phyloP scores from a whole-genome alignment of 2,797 vertebrate species.

The Poecilia gillii region DNA sequence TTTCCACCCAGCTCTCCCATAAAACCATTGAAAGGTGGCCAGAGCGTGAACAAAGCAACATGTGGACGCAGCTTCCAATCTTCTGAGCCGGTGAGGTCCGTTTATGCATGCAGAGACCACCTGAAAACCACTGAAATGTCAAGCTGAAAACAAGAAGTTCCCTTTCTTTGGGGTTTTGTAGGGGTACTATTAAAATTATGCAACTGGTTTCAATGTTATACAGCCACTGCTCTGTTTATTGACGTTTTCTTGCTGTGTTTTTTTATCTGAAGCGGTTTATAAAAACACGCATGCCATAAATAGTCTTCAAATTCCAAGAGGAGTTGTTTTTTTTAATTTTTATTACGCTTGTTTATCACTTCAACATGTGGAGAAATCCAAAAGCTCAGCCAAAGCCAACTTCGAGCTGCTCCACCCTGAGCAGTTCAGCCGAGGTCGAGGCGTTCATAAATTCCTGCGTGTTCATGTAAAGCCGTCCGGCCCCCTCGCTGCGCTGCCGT shows the following conservation, averaged over 20 bases:
- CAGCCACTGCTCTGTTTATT: neutral
- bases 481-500: neutral
- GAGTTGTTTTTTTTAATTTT: neutral
- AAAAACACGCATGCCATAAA: neutral
- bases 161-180: too few species aligned
- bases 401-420: conserved; percentile 4
- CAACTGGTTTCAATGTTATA: neutral
- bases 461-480: neutral
- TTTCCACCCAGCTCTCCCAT: neutral
- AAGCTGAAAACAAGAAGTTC: neutral
- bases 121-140: neutral
- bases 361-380: conserved; percentile 2
- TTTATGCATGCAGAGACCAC: neutral
- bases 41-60: neutral
- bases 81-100: neutral
- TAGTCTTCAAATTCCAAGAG: conserved; percentile 5
- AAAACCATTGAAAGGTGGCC: neutral
- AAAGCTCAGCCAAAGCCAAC: neutral
- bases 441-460: conserved; percentile 10
- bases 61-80: neutral
- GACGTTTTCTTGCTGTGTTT: neutral
- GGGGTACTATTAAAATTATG: neutral
- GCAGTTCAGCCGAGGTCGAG: conserved; percentile 4
- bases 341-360: conserved; percentile 3
- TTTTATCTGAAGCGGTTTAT: neutral